Evolutionary conservation across 2,797 vertebrate genomes (phyloP), one percentile per base, ranked within the genome.

Genomic region (Hozukius guyotensis): DNA sequence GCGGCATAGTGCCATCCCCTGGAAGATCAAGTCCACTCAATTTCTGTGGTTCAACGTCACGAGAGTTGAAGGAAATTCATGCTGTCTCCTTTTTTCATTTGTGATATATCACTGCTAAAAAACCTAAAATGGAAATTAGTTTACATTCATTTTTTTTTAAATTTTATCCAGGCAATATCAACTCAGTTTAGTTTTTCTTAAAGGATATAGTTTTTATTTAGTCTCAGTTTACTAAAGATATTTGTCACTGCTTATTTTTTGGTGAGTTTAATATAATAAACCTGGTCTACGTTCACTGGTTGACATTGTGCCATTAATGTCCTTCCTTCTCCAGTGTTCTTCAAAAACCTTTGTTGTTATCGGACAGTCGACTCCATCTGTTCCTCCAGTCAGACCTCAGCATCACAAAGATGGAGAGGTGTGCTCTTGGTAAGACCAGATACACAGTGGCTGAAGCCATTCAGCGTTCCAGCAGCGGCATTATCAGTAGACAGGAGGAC

Each of bases 361-460:
- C 98, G 0, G 98, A 99, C 83, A 99, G 98, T 81, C 96, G 97
- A 18, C 97, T 99, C 83, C 98, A 99, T 90, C 96, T 99, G 86
- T 99, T 99, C 92, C 89, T 99, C 86, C 98, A 99, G 94, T 98
- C 98, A 2, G 95, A 97, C 29, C 96, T 99, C 27, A 96, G 92
- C 82, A 89, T 96, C 1, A 83, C 94, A 63, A 97, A 95, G 80
- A 99, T 99, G 1, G 97, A 97, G 69, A 97, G 92, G 2, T 99
- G 98, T 77, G 97, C 95, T 4, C 94, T 89, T 1, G 98, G 98
- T 25, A 96, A 95, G 88, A 98, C 97, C 1, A 96, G 95, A 72
- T 99, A 97, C 88, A 96, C 97, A 0, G 98, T 99, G 34, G 96
- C 96, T 6, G 96, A 99, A 77, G 98, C 98, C 0, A 98, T 99